Percentiles rank a stretch among this genome's conserved stretches.
Conservation (phyloP, 2,113 vertebrate species). For the Rousettus leschenaultii region DNA sequence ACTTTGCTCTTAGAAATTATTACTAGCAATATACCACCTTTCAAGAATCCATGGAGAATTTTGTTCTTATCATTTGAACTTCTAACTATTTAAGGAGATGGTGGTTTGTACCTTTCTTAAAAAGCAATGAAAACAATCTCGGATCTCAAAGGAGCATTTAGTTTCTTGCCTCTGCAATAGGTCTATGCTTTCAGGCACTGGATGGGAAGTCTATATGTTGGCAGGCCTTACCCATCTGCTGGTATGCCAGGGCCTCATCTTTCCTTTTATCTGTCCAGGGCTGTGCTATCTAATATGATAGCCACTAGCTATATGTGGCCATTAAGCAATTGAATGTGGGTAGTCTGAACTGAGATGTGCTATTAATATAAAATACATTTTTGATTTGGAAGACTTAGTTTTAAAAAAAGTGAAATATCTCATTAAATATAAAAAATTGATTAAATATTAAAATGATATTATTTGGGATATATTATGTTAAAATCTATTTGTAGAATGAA, state of each 20-base stretch:
- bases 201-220: background rate
- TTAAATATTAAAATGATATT: background rate
- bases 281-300: accelerated
- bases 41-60: background rate
- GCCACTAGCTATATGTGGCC: background rate
- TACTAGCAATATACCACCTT: background rate
- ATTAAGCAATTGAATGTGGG: background rate
- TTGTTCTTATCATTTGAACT: background rate
- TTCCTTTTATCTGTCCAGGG: background rate
- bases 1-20: background rate
- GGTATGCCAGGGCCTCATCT: background rate
- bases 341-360: background rate
- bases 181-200: background rate
- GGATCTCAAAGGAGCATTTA: background rate
- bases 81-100: background rate
- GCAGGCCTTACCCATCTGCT: background rate
- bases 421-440: background rate
- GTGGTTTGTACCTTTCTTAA: background rate
- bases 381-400: background rate
- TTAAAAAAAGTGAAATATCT: background rate
- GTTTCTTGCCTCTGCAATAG: background rate
- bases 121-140: background rate
- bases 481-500: background rate
- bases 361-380: background rate
- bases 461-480: background rate